phyloP scores from a whole-genome alignment of 2,888 invertebrate genomes.

The Tenthredo distinguenda region DNA sequence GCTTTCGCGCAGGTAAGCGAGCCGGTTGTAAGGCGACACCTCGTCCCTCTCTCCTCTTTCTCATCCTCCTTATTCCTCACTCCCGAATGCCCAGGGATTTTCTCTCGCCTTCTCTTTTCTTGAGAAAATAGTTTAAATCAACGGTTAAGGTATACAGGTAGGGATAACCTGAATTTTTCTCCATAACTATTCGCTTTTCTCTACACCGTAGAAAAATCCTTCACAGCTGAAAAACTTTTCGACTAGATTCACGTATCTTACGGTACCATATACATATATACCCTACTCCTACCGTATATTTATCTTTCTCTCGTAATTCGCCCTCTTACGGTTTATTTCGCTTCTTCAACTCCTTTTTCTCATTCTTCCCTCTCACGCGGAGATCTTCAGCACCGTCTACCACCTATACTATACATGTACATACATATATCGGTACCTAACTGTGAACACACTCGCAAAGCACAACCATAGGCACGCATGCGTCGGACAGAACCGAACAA shows the following conservation, averaged over 20 bases:
- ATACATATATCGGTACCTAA: conserved; percentile 28
- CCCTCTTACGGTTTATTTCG: conserved; percentile 5
- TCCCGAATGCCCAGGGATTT: conserved; percentile 39
- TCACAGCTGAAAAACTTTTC: not conserved
- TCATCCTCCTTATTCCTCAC: conserved; percentile 42
- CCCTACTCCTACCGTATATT: not conserved
- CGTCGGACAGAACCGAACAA: conserved; percentile 64
- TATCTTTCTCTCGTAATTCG: not conserved
- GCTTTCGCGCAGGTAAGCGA: conserved; percentile 76
- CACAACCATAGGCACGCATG: conserved; percentile 34
- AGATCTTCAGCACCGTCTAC: not conserved
- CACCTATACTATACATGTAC: not conserved
- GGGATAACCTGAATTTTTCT: not conserved
- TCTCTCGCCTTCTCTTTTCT: conserved; percentile 30
- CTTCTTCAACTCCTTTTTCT: not conserved
- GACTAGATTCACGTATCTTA: not conserved
- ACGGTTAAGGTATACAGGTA: not conserved
- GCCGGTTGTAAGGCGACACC: conserved; percentile 79
- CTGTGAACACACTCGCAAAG: conserved; percentile 65
- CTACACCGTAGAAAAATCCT: not conserved
- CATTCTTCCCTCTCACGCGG: not conserved
- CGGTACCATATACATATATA: not conserved
- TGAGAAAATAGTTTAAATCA: not conserved
- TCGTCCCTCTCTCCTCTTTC: conserved; percentile 68
- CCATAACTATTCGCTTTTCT: not conserved